Conservation (phyloP, 2,113 vertebrate genomes). For the Centropus bengalensis region DNA sequence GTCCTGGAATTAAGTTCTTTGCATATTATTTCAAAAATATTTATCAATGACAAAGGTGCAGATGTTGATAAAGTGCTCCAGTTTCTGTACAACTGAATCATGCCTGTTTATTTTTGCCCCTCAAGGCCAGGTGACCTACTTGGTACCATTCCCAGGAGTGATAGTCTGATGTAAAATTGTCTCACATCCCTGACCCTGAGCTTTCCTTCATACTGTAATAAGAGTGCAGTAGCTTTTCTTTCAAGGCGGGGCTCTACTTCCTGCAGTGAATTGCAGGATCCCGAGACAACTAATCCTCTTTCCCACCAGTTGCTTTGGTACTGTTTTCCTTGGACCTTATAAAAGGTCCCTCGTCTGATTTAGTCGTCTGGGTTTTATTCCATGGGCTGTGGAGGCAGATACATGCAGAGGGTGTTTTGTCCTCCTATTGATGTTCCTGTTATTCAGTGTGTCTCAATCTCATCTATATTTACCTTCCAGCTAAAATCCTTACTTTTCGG, state of each 20-base stretch:
- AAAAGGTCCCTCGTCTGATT: background rate
- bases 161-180: background rate
- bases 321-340: background rate
- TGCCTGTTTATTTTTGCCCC: background rate
- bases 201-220: background rate
- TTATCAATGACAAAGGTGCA: background rate
- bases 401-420: background rate
- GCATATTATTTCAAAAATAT: background rate
- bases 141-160: background rate
- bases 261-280: background rate
- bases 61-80: background rate
- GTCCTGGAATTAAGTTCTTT: background rate
- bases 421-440: background rate
- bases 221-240: background rate
- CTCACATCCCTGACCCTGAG: background rate
- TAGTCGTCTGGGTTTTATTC: background rate
- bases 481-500: background rate
- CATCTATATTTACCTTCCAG: background rate
- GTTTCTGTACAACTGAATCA: background rate
- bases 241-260: background rate
- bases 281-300: background rate
- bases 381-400: background rate
- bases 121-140: background rate
- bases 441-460: background rate
- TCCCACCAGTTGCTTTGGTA: background rate